phyloP scores from a whole-genome alignment of 2,888 invertebrate species.

The Nesidiocoris tenuis region DNA sequence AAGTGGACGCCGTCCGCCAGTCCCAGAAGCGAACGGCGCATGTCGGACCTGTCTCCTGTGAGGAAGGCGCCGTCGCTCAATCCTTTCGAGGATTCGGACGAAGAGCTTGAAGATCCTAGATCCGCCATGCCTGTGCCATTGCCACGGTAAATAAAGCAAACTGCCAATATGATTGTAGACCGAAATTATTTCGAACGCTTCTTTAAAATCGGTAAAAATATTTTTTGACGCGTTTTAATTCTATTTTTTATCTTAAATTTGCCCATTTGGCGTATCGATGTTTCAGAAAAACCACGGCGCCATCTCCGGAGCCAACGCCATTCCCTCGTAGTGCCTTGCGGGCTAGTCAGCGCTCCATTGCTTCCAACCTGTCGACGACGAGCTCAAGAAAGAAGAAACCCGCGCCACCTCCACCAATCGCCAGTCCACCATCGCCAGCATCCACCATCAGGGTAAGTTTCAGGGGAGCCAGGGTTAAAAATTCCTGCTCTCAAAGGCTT shows the following conservation, averaged over 20 bases:
- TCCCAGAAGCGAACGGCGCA: background rate
- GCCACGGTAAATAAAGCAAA: slow-evolving; percentile 57
- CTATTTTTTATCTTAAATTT: no score
- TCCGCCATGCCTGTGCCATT: slow-evolving; percentile 56
- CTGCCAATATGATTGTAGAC: no score
- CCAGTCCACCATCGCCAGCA: slow-evolving; percentile 22
- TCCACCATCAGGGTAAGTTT: slow-evolving; percentile 18
- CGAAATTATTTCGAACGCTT: no score
- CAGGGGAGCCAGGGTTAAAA: no score
- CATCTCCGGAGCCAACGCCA: slow-evolving; percentile 53
- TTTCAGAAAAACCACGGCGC: slow-evolving; percentile 31
- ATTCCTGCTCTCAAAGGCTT: no score
- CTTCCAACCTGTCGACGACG: slow-evolving; percentile 51
- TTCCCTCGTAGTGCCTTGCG: slow-evolving; percentile 53
- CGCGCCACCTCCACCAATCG: slow-evolving; percentile 66
- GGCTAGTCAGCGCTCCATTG: slow-evolving; percentile 41
- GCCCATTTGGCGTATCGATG: no score
- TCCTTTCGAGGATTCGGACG: slow-evolving; percentile 68
- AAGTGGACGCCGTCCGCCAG: slow-evolving; percentile 21
- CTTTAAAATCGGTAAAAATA: no score
- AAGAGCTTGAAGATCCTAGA: slow-evolving; percentile 54
- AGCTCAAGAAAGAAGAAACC: slow-evolving; percentile 63
- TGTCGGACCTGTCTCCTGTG: slow-evolving; percentile 21
- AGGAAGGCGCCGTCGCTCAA: slow-evolving; percentile 55
- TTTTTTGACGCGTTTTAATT: no score